Evolutionary conservation across 2,113 vertebrate species (phyloP).

Genomic region (Tamias sibiricus): DNA sequence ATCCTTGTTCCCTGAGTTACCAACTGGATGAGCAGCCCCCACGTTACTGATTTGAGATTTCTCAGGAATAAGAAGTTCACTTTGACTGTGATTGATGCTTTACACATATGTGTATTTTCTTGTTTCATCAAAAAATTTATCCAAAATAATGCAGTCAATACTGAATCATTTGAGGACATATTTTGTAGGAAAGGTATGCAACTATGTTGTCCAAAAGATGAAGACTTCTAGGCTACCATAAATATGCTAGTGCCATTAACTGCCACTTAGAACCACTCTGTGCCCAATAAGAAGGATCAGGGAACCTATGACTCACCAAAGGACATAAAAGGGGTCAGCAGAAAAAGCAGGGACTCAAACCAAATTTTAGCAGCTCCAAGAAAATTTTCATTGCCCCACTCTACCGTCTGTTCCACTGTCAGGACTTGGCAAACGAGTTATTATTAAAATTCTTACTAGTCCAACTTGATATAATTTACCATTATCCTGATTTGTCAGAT

Average conservation of each 20-base stretch:
- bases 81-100: not conserved
- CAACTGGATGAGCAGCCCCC: not conserved
- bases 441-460: not conserved
- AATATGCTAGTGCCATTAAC: not conserved
- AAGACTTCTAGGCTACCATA: not conserved
- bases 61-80: not conserved
- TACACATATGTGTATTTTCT: not conserved
- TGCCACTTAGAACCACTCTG: not conserved
- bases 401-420: not conserved
- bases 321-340: not conserved
- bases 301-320: not conserved
- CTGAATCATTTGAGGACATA: not conserved
- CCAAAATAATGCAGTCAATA: not conserved
- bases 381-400: not conserved
- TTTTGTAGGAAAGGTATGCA: not conserved
- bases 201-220: not conserved
- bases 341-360: not conserved
- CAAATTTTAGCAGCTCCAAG: not conserved
- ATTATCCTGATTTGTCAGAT: not conserved
- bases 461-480: not conserved
- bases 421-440: not conserved
- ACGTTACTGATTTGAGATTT: not conserved
- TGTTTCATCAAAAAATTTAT: not conserved
- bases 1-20: not conserved
- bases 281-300: not conserved